Base-by-base conservation (phyloP, 2,888 invertebrate genomes). In the Agriopis aurantiaria region DNA sequence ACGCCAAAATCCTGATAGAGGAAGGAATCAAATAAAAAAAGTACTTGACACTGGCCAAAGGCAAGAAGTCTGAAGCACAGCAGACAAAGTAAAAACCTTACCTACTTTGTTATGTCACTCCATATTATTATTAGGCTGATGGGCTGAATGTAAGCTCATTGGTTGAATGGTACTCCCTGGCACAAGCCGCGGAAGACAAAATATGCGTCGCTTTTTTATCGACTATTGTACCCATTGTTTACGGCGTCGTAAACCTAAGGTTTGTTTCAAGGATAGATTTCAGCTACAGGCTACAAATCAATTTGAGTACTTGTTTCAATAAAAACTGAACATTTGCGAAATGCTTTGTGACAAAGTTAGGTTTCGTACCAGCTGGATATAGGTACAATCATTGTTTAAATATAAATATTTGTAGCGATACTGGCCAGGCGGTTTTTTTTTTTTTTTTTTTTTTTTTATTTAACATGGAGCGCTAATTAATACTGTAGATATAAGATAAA, bases 181-280 rank as follows among this genome's bases (percentile, higher is more conserved):
- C 56, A 56, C 56, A 41, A 43, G 8, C 9, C 9, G 0, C 53
- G 1, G 33, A 53, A 33, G 7, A 53, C 11, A 6, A 33, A 10
- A 53, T 23, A 23, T 33, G n/a, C 41, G 56, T 41, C n/a, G 41
- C 41, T 56, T 43, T 55, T 56, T 56, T 43, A 56, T 56, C 43
- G 33, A 33, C 53, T 56, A 8, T 56, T 43, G n/a, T 41, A 43
- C 14, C 14, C 33, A 33, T 53, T 53, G 33, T 53, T 53, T 53
- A 56, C 9, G 40, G n/a, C n/a, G 2, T 56, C 14, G 41, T 56
- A 56, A 56, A 56, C 11, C 41, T 40, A 8, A 41, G 41, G 41
- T 53, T 33, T 9, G 33, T 3, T 9, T 8, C 56, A 56, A 56
- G 56, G 56, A 41, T 33, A 41, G 5, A 12, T 17, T 17, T 49